phyloP scores from a whole-genome alignment of 2,797 vertebrate species.

The Sebastes ruberrimus region DNA sequence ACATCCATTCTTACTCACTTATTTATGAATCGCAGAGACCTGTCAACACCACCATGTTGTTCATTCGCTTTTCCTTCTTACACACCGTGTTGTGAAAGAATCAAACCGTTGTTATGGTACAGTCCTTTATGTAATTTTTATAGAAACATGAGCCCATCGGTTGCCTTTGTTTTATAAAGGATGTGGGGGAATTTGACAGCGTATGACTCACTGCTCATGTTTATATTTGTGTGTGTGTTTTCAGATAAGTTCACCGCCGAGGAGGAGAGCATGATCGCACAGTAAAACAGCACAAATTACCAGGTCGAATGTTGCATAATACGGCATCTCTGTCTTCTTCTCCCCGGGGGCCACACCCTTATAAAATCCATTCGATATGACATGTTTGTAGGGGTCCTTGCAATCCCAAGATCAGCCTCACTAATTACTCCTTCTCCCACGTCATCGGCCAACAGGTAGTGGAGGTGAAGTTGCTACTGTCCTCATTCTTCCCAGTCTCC shows the following conservation, averaged over 20 bases:
- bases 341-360: constrained; percentile 2
- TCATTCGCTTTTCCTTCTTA: constrained; percentile 1
- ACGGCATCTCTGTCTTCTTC: constrained; percentile 12
- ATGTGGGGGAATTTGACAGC: constrained; percentile 6
- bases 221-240: constrained; percentile 8
- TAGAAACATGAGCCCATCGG: constrained; percentile 23
- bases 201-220: constrained; percentile 35
- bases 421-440: constrained; percentile 46
- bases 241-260: constrained; percentile 32
- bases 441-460: constrained; percentile 27
- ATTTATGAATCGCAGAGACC: constrained; percentile 29
- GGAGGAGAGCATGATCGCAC: constrained; percentile 8
- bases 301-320: constrained; percentile 32
- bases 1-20: constrained; percentile 23
- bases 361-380: constrained; percentile 51
- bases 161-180: constrained; percentile 20
- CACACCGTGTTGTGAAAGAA: neutral
- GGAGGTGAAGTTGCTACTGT: constrained; percentile 7
- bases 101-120: constrained; percentile 18
- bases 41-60: constrained; percentile 29
- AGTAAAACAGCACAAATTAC: constrained; percentile 41
- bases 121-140: constrained; percentile 25
- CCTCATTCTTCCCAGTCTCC: constrained; percentile 1
- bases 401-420: constrained; percentile 32
- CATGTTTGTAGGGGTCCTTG: constrained; percentile 44